Evolutionary conservation across 2,797 vertebrate genomes (phyloP).

Genomic region (Malacoraja senta): DNA sequence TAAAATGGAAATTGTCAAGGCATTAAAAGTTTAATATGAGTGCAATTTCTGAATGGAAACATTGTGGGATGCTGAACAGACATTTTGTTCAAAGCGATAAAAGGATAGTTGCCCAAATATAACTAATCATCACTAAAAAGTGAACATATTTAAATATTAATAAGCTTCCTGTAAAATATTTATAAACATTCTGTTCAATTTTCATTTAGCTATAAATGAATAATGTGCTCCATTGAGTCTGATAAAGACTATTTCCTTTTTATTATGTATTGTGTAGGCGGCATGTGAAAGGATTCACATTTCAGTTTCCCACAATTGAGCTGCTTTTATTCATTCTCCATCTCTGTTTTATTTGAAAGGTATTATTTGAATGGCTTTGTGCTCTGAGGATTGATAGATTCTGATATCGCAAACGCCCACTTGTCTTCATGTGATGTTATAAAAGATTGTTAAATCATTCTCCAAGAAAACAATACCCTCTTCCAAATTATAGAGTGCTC

Average conservation of each 20-base stretch:
- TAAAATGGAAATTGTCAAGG: background rate
- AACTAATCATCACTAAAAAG: background rate
- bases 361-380: background rate
- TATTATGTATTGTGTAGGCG: background rate
- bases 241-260: constrained; percentile 10
- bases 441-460: background rate
- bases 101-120: background rate
- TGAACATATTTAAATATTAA: constrained; percentile 13
- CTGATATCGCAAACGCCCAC: background rate
- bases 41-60: background rate
- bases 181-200: constrained; percentile 15
- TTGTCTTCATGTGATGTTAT: background rate
- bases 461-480: background rate
- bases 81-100: background rate
- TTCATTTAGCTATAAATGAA: background rate
- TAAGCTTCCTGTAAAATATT: constrained; percentile 31
- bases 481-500: background rate
- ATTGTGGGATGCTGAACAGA: background rate
- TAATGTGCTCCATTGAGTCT: background rate
- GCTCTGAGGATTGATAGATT: background rate
- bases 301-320: background rate
- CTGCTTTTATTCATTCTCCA: background rate
- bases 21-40: background rate
- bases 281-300: background rate
- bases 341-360: background rate